Conservation (phyloP, 2,797 vertebrate genomes). For the Rallus crepitans region DNA sequence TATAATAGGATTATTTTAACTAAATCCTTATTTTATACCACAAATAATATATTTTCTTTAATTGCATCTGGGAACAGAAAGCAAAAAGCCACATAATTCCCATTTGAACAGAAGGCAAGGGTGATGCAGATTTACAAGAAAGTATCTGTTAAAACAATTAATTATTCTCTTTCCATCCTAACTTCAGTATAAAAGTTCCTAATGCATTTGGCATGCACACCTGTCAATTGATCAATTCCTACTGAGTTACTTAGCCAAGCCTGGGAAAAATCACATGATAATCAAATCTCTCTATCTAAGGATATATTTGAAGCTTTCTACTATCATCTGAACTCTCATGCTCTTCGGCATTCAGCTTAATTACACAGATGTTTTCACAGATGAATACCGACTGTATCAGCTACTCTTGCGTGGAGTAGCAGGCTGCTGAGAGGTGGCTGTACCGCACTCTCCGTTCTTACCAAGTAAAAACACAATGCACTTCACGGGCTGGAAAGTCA, state of each 20-base stretch:
- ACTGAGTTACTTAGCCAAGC: neutral
- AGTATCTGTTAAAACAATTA: neutral
- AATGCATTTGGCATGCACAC: neutral
- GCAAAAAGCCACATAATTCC: neutral
- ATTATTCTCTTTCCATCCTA: neutral
- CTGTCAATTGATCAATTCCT: slow-evolving; percentile 8
- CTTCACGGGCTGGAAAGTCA: neutral
- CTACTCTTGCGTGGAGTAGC: slow-evolving; percentile 9
- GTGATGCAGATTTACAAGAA: neutral
- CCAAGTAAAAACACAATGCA: neutral
- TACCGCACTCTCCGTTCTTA: neutral
- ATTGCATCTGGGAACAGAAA: neutral
- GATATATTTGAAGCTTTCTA: neutral
- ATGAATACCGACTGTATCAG: slow-evolving; percentile 6
- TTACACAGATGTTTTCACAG: slow-evolving; percentile 45
- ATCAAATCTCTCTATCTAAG: slow-evolving; percentile 21
- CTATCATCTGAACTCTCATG: neutral
- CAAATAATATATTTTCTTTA: neutral
- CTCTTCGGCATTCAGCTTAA: slow-evolving; percentile 20
- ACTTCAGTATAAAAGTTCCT: neutral
- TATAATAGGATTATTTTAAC: neutral
- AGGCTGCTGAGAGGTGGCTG: slow-evolving; percentile 48
- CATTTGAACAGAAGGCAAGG: neutral
- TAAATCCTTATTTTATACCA: neutral
- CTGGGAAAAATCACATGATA: neutral